Percentiles rank a stretch among this genome's conserved stretches.
Conservation (phyloP, 2,888 invertebrate species). For the Cephus spinipes region DNA sequence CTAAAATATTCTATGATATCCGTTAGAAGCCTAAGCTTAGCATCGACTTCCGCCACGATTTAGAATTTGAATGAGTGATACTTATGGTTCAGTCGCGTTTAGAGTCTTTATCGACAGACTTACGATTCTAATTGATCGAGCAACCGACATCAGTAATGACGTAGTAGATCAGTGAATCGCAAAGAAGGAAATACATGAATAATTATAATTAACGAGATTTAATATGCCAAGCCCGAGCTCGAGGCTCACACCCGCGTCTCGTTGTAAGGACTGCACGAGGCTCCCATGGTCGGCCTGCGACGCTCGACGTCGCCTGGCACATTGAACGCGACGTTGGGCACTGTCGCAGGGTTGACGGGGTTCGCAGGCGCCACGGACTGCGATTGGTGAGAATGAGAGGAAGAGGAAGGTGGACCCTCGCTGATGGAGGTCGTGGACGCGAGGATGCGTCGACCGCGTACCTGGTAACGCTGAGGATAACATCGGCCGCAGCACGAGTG, state of each 20-base stretch:
- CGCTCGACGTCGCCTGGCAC: slow-evolving; percentile 56
- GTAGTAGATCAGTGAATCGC: no score
- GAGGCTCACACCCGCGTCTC: slow-evolving; percentile 62
- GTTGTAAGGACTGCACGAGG: slow-evolving; percentile 58
- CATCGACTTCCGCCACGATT: no score
- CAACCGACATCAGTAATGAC: no score
- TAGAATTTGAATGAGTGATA: no score
- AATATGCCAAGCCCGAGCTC: slow-evolving; percentile 28
- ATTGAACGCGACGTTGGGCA: slow-evolving; percentile 62
- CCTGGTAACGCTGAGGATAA: slow-evolving; percentile 91
- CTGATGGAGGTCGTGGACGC: slow-evolving; percentile 64
- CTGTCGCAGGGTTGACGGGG: slow-evolving; percentile 53
- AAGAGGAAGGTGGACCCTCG: slow-evolving; percentile 59
- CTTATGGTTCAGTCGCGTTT: no score
- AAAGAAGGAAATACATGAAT: no score
- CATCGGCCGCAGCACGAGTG: slow-evolving; percentile 87
- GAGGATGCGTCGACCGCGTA: slow-evolving; percentile 69
- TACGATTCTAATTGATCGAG: no score
- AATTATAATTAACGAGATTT: no score
- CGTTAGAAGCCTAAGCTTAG: no score
- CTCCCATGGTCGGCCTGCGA: slow-evolving; percentile 28
- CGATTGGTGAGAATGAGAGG: slow-evolving; percentile 56
- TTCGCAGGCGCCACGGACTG: slow-evolving; percentile 52
- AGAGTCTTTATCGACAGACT: no score
- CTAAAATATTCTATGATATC: no score